These are phyloP conservation scores for Decapterus maruadsi DNA, from an alignment of 2,797 vertebrate genomes.

Conservation along the genomic window DNA sequence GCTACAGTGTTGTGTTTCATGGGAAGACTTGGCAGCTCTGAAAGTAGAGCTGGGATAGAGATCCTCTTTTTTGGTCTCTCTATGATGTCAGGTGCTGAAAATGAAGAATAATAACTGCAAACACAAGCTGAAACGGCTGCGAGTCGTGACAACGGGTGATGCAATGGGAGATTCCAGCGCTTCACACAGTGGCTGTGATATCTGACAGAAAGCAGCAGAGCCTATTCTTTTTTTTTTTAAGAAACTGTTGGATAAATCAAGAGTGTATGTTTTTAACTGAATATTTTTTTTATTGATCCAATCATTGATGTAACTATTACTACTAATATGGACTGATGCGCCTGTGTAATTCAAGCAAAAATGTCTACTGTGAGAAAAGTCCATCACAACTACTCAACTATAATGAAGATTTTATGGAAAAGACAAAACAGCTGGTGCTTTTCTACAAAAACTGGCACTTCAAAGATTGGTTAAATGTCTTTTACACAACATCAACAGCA, in stretches of 20 bases:
- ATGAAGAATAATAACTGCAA: too few relatives aligned
- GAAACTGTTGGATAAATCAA: too few relatives aligned
- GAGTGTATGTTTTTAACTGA: too few relatives aligned
- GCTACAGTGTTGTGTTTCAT: background rate
- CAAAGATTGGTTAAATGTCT: background rate
- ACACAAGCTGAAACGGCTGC: background rate
- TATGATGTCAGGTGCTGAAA: background rate
- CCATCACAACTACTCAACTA: background rate
- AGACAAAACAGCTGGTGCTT: background rate
- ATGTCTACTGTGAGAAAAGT: too few relatives aligned
- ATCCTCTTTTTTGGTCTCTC: background rate
- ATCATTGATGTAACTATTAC: background rate
- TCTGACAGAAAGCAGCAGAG: too few relatives aligned
- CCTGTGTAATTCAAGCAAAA: too few relatives aligned
- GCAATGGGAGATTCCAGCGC: background rate
- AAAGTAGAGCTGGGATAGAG: background rate
- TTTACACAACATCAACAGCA: background rate
- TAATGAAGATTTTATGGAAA: background rate
- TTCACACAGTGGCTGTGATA: too few relatives aligned
- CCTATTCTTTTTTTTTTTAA: too few relatives aligned
- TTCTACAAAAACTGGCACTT: background rate
- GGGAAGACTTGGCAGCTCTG: background rate
- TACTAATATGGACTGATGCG: background rate
- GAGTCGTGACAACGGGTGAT: background rate
- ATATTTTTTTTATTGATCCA: background rate